Percentiles rank a stretch among this genome's conserved stretches.
Evolutionary conservation across 2,113 vertebrate species (phyloP).

Genomic region (Jaculus jaculus): DNA sequence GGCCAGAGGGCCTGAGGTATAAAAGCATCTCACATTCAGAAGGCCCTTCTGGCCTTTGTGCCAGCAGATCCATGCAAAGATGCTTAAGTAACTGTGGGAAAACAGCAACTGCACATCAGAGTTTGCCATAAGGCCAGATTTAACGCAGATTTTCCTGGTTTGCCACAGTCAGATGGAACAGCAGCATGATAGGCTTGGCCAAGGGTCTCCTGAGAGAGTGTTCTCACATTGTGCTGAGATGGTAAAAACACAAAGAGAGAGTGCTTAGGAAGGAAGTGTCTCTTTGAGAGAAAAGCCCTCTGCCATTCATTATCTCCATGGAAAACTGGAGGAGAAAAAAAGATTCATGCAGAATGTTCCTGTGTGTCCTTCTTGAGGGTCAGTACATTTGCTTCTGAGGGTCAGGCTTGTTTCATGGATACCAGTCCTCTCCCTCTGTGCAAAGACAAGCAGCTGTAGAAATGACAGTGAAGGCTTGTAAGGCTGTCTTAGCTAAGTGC

Average conservation of each 20-base stretch:
- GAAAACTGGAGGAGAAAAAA: conserved; percentile 50
- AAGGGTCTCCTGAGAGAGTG: conserved; percentile 80
- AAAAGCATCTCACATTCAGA: conserved; percentile 76
- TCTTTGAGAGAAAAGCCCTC: conserved; percentile 71
- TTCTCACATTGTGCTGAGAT: conserved; percentile 80
- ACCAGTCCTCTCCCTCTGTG: neutral
- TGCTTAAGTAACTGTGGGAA: conserved; percentile 89
- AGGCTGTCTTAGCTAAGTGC: neutral
- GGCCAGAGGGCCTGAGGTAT: conserved; percentile 77
- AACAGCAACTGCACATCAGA: conserved; percentile 87
- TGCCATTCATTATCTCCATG: conserved; percentile 70
- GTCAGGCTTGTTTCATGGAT: neutral
- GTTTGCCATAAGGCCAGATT: conserved; percentile 88
- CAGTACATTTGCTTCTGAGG: conserved; percentile 53
- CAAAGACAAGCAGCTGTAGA: neutral
- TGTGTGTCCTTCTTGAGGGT: neutral
- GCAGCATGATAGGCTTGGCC: conserved; percentile 83
- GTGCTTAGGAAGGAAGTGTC: conserved; percentile 80
- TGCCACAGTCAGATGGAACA: conserved; percentile 88
- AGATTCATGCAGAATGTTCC: conserved; percentile 32
- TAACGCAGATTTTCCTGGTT: conserved; percentile 85
- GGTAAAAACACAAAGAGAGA: conserved; percentile 79
- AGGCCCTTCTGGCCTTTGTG: conserved; percentile 82
- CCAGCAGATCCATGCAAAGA: conserved; percentile 81
- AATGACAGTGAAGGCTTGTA: neutral